Conservation (phyloP, 2,113 vertebrate species). For the Pedionomus torquatus region DNA sequence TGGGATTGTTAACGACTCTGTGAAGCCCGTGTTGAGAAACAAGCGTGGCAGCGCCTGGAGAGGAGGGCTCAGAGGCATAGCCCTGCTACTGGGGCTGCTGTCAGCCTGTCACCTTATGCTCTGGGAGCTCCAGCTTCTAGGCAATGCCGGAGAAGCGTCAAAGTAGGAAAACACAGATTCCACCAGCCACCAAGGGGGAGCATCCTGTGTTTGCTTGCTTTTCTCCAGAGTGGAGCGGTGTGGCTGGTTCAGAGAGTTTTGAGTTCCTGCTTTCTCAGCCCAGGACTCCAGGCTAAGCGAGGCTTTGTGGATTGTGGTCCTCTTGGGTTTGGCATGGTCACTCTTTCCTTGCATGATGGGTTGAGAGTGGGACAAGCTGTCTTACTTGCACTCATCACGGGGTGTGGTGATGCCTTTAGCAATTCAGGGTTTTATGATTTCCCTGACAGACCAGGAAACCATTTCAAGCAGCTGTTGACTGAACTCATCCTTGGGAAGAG, state of each 20-base stretch:
- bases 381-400: neutral
- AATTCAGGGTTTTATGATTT: neutral
- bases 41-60: accelerated
- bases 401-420: neutral
- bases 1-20: neutral
- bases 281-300: neutral
- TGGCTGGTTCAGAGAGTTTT: neutral
- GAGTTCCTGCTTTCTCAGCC: neutral
- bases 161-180: neutral
- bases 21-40: neutral
- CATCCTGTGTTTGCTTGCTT: neutral
- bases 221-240: neutral
- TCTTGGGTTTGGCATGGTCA: neutral
- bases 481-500: neutral
- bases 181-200: accelerated
- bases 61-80: neutral
- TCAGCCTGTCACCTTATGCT: neutral
- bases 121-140: neutral
- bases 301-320: neutral
- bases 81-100: neutral
- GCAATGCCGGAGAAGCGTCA: neutral
- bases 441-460: neutral
- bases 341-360: neutral
- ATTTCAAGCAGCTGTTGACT: neutral
- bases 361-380: neutral